A percentile compares a stretch with the other conserved stretches of the same genome.
Evolutionary conservation across 2,113 vertebrate species (phyloP).

Genomic region (Petrocephalus zakoni): DNA sequence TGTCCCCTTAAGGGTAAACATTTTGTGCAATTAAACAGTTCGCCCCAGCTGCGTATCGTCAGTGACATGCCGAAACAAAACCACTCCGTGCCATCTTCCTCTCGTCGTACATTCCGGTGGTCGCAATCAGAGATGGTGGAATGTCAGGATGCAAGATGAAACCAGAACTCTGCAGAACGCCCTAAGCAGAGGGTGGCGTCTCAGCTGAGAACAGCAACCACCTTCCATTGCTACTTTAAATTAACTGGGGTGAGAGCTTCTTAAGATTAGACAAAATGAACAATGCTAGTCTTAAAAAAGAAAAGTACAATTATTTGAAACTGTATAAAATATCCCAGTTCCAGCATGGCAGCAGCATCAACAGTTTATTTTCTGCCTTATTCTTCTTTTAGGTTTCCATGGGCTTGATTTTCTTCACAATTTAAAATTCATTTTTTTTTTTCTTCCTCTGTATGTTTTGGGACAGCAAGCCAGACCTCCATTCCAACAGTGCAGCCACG

Average conservation of each 20-base stretch:
- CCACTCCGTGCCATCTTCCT: neutral
- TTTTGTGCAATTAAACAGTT: neutral
- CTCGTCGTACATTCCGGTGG: neutral
- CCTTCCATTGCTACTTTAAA: neutral
- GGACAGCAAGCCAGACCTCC: neutral
- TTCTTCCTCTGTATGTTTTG: neutral
- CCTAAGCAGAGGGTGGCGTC: neutral
- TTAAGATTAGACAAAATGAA: neutral
- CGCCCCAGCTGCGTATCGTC: neutral
- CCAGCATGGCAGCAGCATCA: slow-evolving; percentile 7
- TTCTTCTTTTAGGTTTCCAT: neutral
- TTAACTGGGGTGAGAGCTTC: neutral
- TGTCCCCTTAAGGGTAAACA: neutral
- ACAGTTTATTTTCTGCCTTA: neutral
- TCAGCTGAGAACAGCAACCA: neutral
- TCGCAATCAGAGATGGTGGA: neutral
- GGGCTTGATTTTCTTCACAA: neutral
- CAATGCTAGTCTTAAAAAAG: neutral
- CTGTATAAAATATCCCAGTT: neutral
- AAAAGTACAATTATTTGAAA: neutral
- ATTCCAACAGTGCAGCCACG: neutral
- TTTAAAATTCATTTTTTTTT: neutral
- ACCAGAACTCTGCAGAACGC: neutral
- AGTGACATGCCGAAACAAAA: neutral
- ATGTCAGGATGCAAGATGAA: neutral